phyloP scores from a whole-genome alignment of 2,113 vertebrate genomes.

The Zosterops pallidus region DNA sequence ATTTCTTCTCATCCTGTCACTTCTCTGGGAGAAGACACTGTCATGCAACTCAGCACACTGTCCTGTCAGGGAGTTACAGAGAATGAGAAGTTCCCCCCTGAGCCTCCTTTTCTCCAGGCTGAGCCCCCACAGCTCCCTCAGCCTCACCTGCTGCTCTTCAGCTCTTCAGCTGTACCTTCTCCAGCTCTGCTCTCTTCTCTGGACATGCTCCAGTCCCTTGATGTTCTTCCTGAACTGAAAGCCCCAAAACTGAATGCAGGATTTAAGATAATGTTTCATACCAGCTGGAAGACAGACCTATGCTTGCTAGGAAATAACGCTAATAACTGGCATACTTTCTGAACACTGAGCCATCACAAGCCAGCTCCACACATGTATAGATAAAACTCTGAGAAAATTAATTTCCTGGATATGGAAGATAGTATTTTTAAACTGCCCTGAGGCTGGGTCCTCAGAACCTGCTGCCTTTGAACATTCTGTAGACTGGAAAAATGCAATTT shows the following conservation, averaged over 20 bases:
- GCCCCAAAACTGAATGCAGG: background rate
- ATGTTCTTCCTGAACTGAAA: background rate
- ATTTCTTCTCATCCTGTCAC: background rate
- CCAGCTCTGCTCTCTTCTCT: background rate
- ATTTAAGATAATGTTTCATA: background rate
- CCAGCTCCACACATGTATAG: background rate
- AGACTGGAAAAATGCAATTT: background rate
- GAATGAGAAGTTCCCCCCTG: background rate
- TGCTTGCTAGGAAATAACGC: background rate
- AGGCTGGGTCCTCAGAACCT: background rate
- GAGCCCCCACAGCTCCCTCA: background rate
- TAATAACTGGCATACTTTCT: background rate
- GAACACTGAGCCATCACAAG: background rate
- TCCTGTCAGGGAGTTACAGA: background rate
- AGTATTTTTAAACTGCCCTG: background rate
- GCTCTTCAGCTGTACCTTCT: background rate
- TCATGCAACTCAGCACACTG: background rate
- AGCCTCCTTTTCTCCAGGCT: background rate
- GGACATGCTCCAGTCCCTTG: rapidly evolving
- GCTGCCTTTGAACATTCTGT: background rate
- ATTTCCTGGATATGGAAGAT: background rate
- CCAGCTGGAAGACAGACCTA: background rate
- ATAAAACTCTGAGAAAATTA: background rate
- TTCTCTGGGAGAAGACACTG: too few species aligned
- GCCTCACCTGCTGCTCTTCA: too few species aligned